These are phyloP conservation scores for Scomber japonicus DNA, from an alignment of 2,113 vertebrate species.

Conservation along the genomic window DNA sequence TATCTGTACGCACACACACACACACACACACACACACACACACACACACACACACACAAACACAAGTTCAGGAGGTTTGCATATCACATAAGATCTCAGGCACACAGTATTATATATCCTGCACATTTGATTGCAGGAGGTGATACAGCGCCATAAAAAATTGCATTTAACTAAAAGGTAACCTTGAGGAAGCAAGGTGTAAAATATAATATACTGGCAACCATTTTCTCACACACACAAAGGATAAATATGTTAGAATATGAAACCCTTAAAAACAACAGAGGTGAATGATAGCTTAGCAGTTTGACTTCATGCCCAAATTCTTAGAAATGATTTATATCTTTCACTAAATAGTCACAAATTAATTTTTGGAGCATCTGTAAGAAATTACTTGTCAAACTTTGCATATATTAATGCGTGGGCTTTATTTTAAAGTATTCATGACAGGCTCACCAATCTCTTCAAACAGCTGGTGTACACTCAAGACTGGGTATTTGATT, in stretches of 20 bases:
- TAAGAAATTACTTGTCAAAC: neutral
- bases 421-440: neutral
- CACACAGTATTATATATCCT: neutral
- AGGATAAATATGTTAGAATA: neutral
- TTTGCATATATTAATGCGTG: neutral
- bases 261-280: neutral
- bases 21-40: too few species aligned
- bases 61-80: neutral
- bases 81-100: neutral
- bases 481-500: neutral
- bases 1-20: too few species aligned
- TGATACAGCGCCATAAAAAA: neutral
- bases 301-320: neutral
- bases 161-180: constrained; percentile 11
- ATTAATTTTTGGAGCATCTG: too few species aligned
- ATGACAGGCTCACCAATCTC: neutral
- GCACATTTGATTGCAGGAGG: constrained; percentile 20
- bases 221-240: neutral
- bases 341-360: neutral
- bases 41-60: too few species aligned
- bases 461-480: neutral
- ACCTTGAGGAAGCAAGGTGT: neutral
- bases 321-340: neutral
- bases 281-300: neutral
- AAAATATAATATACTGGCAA: constrained; percentile 9